Evolutionary conservation across 2,797 vertebrate species (phyloP), one percentile per base, ranked within the genome.

Genomic region (Sebastes minor): DNA sequence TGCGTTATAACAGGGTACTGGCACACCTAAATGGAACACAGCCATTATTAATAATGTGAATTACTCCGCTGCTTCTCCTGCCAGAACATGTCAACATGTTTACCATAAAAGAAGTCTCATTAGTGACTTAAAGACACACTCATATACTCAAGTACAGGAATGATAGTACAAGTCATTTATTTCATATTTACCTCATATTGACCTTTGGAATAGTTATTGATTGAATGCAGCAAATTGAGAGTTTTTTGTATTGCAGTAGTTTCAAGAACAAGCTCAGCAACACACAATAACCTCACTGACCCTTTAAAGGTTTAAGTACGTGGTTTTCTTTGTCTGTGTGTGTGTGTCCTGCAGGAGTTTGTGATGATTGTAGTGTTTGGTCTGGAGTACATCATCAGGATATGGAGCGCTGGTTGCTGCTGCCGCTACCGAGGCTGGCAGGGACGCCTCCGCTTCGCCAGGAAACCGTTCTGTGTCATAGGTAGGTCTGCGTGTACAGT

Each of bases 291-390:
- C 33, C 33, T 46, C 33, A 6, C 7, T 57, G 35, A 63, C 61
- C 3, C n/a, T 62, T 52, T 61, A 25, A 65, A 71, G 25, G 56
- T 79, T 65, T 53, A 63, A 33, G 25, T 60, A 3, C 56, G 16
- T 66, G 25, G 46, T 46, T 46, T 33, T 20, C 72, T 42, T 6
- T 42, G 13, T 46, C 10, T 64, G 23, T 65, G 12, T 74, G 30
- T 76, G 78, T 78, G 73, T 73, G 16, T 77, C 35, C 35, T 80
- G 69, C 88, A 99, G 98, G 99, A 99, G 95, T 99, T 98, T 95
- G 98, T 99, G 92, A 99, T 99, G 98, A 99, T 99, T 87, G 98
- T 99, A 84, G 97, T 99, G 93, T 99, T 99, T 91, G 99, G 99
- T 89, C 96, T 99, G 95, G 99, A 99, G 93, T 99, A 99, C 94